These are phyloP conservation scores for Thymelicus sylvestris DNA, from an alignment of 2,888 invertebrate species.

Conservation along the genomic window DNA sequence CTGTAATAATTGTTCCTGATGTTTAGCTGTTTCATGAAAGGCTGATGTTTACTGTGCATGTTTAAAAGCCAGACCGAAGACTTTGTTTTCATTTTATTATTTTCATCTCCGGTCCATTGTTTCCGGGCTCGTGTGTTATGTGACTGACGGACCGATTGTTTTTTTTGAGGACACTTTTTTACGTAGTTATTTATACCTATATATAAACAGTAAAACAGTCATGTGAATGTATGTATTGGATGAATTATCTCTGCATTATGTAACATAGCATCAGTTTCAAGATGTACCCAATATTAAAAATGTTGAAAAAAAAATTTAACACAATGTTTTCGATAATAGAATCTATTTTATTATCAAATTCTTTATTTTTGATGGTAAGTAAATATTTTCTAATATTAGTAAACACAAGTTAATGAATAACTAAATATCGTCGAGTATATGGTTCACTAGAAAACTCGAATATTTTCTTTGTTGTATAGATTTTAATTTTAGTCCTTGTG, in stretches of 20 bases:
- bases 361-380: too few relatives aligned
- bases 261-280: too few relatives aligned
- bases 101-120: constrained; percentile 22
- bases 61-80: not conserved
- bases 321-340: too few relatives aligned
- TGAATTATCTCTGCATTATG: not conserved
- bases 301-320: too few relatives aligned
- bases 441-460: too few relatives aligned
- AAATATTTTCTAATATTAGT: too few relatives aligned
- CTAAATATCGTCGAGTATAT: too few relatives aligned
- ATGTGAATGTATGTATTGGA: not conserved
- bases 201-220: not conserved
- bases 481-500: too few relatives aligned
- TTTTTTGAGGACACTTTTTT: not conserved
- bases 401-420: too few relatives aligned
- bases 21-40: not conserved
- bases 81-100: constrained; percentile 24
- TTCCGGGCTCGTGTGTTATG: constrained; percentile 8
- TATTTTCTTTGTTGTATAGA: too few relatives aligned
- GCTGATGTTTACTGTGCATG: not conserved
- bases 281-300: too few relatives aligned
- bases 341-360: too few relatives aligned
- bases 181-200: not conserved
- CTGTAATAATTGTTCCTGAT: not conserved
- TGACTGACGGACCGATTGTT: constrained; percentile 8